Percentiles rank a stretch among this genome's conserved stretches.
phyloP scores from a whole-genome alignment of 2,113 vertebrate species.

The Oncorhynchus gorbuscha region DNA sequence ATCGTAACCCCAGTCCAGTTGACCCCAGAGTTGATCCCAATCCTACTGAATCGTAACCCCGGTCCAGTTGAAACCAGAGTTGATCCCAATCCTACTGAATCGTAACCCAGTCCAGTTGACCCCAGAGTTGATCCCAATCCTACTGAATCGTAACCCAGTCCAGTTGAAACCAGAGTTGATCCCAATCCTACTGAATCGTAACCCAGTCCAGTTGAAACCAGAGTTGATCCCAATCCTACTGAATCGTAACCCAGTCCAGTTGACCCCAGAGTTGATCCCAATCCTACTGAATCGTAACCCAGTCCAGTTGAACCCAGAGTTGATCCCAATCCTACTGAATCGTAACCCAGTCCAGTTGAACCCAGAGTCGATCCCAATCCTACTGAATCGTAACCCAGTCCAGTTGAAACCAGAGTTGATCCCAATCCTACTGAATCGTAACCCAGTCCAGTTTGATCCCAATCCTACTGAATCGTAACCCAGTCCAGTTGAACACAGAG shows the following conservation, averaged over 20 bases:
- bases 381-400: neutral
- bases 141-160: too few species aligned
- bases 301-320: neutral
- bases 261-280: neutral
- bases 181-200: too few species aligned
- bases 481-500: neutral
- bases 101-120: neutral
- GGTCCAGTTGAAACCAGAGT: neutral
- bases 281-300: neutral
- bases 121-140: neutral
- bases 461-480: too few species aligned
- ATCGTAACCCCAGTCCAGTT: neutral
- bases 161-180: neutral
- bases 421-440: too few species aligned
- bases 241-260: slow-evolving; percentile 2
- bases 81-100: too few species aligned
- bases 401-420: neutral
- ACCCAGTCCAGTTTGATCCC: too few species aligned
- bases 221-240: neutral
- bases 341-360: neutral
- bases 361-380: neutral
- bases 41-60: too few species aligned
- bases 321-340: too few species aligned
- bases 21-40: neutral
- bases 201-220: too few species aligned